Evolutionary conservation across 2,113 vertebrate genomes (phyloP).

Genomic region (cattle (Bos taurus)): DNA sequence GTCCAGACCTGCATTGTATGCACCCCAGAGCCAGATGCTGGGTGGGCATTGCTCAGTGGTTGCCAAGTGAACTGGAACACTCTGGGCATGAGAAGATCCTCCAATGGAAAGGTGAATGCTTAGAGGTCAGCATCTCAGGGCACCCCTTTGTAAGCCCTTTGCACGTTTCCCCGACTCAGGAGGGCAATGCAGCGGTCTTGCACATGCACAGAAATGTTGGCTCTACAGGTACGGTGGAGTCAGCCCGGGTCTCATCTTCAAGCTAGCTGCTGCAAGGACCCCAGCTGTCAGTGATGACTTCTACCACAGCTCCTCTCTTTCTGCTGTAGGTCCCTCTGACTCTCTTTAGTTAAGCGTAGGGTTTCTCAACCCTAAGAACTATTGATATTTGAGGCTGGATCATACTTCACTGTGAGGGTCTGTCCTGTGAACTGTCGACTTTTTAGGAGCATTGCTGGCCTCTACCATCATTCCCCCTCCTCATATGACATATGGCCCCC

Average conservation of each 20-base stretch:
- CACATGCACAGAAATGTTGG: not conserved
- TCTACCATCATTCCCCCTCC: not conserved
- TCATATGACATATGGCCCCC: not conserved
- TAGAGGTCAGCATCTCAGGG: not conserved
- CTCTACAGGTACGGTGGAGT: not conserved
- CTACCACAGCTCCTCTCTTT: not conserved
- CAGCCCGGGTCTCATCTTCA: not conserved
- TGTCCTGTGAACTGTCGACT: not conserved
- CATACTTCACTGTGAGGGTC: not conserved
- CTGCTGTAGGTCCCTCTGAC: not conserved
- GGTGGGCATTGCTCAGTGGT: not conserved
- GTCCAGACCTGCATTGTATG: not conserved
- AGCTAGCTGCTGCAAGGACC: not conserved
- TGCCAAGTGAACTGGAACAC: not conserved
- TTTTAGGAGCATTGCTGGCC: not conserved
- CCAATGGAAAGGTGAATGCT: not conserved
- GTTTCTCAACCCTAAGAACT: not conserved
- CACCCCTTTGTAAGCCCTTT: not conserved
- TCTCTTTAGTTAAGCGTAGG: not conserved
- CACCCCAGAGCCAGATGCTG: not conserved
- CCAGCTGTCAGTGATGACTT: not conserved
- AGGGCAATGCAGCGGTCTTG: not conserved
- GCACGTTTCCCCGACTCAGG: not conserved
- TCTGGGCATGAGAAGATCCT: not conserved
- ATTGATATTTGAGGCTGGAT: not conserved